phyloP scores from a whole-genome alignment of 2,888 invertebrate species.

The Agelastica alni region DNA sequence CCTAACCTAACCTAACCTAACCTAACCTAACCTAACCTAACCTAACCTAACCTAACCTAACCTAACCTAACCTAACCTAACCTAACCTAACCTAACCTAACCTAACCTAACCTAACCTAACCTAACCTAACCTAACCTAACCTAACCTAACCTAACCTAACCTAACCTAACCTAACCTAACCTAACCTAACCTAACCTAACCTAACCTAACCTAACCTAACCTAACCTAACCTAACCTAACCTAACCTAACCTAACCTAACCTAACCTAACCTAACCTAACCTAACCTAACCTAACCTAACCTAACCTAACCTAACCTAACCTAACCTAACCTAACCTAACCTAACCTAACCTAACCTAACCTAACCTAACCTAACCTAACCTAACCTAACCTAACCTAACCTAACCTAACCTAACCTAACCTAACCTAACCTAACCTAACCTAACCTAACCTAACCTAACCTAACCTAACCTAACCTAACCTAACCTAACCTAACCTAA shows the following conservation, averaged over 20 bases:
- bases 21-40: slow-evolving; percentile 12
- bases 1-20: too few species aligned
- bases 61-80: background rate
- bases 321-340: background rate
- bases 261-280: background rate
- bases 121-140: background rate
- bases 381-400: background rate
- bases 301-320: background rate
- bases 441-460: background rate
- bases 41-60: background rate
- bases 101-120: background rate
- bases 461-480: background rate
- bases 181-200: background rate
- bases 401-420: background rate
- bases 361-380: background rate
- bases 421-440: background rate
- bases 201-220: background rate
- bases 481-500: background rate
- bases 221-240: background rate
- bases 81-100: background rate
- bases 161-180: background rate
- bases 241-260: background rate
- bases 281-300: background rate
- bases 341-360: background rate
- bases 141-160: background rate